Percentiles rank a stretch among this genome's conserved stretches.
Evolutionary conservation across 2,888 invertebrate genomes (phyloP).

Genomic region (Ochropacha duplaris): DNA sequence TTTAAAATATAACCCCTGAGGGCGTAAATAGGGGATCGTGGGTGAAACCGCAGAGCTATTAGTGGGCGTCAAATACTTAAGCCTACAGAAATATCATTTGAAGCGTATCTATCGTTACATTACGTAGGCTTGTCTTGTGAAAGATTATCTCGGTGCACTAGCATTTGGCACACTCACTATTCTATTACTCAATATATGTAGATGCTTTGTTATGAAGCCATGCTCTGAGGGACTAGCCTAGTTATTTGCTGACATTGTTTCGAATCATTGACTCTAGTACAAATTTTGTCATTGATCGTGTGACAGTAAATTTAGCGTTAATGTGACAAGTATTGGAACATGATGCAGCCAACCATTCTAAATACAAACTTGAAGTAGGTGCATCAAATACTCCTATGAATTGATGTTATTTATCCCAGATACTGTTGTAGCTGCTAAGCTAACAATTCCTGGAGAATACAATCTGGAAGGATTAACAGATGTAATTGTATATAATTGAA

Average conservation of each 20-base stretch:
- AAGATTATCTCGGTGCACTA: conserved; percentile 4
- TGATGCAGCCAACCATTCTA: not conserved
- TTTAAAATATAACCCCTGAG: no score
- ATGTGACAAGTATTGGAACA: no score
- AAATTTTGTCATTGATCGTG: no score
- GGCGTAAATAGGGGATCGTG: no score
- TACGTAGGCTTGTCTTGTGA: conserved; percentile 2
- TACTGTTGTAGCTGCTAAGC: not conserved
- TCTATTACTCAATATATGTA: not conserved
- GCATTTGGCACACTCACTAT: conserved; percentile 2
- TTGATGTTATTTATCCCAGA: not conserved
- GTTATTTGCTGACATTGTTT: not conserved
- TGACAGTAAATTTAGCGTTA: not conserved
- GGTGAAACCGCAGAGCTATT: no score
- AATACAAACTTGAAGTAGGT: not conserved
- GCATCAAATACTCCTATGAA: not conserved
- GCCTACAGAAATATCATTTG: not conserved
- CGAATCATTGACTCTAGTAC: no score
- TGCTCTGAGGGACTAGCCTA: not conserved
- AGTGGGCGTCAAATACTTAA: not conserved
- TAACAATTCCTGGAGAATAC: not conserved
- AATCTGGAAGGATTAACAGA: no score
- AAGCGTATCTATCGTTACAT: not conserved
- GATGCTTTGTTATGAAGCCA: not conserved
- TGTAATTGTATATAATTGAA: not conserved